Conservation (phyloP, 2,888 invertebrate species). For the Microctonus brassicae region DNA sequence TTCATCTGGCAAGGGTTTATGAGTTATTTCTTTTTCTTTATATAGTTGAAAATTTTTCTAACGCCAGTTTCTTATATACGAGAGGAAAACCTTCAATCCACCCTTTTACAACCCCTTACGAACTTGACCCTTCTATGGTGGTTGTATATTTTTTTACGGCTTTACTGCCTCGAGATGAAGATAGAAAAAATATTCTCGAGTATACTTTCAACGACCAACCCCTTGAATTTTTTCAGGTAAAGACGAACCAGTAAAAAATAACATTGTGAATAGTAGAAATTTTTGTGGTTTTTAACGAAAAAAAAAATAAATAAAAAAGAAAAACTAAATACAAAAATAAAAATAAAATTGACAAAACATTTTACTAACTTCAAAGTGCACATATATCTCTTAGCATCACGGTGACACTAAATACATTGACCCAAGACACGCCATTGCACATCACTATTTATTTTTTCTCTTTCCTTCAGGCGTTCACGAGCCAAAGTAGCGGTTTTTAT, state of each 20-base stretch:
- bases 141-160: conserved; percentile 59
- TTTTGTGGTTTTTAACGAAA: conserved; percentile 57
- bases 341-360: too few species aligned
- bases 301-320: neutral
- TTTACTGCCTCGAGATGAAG: conserved; percentile 52
- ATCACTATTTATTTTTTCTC: conserved; percentile 36
- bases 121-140: conserved; percentile 61
- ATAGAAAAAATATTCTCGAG: conserved; percentile 9
- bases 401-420: conserved; percentile 21
- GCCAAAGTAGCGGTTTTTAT: conserved; percentile 62
- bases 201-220: conserved; percentile 48
- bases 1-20: conserved; percentile 59
- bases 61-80: conserved; percentile 33
- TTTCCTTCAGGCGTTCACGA: conserved; percentile 49
- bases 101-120: conserved; percentile 65
- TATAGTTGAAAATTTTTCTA: conserved; percentile 47
- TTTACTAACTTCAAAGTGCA: neutral
- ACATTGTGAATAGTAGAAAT: conserved; percentile 52
- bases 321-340: neutral
- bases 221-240: conserved; percentile 49
- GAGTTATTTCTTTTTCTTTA: conserved; percentile 45
- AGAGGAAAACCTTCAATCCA: conserved; percentile 40
- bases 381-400: neutral
- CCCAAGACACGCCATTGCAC: neutral
- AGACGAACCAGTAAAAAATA: conserved; percentile 45